phyloP scores from a whole-genome alignment of 2,888 invertebrate species.

The Protonemura montana region DNA sequence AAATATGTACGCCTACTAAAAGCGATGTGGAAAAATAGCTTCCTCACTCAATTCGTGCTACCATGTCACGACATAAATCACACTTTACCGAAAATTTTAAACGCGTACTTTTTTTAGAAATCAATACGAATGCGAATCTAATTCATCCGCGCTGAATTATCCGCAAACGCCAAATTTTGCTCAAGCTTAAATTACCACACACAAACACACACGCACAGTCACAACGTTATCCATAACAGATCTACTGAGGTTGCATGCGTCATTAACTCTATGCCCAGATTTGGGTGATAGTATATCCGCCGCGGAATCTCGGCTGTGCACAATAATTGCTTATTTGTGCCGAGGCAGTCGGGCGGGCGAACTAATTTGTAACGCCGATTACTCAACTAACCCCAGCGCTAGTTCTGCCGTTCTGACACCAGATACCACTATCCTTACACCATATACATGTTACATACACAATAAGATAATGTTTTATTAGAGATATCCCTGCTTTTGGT shows the following conservation, averaged over 20 bases:
- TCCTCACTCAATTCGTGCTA: neutral
- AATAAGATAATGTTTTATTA: neutral
- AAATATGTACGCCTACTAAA: too few species aligned
- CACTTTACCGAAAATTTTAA: neutral
- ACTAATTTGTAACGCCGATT: constrained; percentile 31
- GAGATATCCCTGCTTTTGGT: neutral
- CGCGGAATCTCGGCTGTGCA: constrained; percentile 21
- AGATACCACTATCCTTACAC: neutral
- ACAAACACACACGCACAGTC: too few species aligned
- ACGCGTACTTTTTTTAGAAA: neutral
- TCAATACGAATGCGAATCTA: neutral
- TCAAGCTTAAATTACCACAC: neutral
- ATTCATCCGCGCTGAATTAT: neutral
- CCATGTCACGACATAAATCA: neutral
- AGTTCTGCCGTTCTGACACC: neutral
- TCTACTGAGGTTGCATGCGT: constrained; percentile 26
- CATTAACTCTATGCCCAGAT: neutral
- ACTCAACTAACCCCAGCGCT: constrained; percentile 18
- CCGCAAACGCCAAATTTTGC: neutral
- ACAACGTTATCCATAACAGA: neutral
- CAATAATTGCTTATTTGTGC: constrained; percentile 36
- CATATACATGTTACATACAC: neutral
- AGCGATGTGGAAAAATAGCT: too few species aligned
- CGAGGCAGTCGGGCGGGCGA: constrained; percentile 20
- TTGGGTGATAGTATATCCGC: neutral